phyloP scores from a whole-genome alignment of 2,797 vertebrate genomes.

The Sebastes baramenuke region DNA sequence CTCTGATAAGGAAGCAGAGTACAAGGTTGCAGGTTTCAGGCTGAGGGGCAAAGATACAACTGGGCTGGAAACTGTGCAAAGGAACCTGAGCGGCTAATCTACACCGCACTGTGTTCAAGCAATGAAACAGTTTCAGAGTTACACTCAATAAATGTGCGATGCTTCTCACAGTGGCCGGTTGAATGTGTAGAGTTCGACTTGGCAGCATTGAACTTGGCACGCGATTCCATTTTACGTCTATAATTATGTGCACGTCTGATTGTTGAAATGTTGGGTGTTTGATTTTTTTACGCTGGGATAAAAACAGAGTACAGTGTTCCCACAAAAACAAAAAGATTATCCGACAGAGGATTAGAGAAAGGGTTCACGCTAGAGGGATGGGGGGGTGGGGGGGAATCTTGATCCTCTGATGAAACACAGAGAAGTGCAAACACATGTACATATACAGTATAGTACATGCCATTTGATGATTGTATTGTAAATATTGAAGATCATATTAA shows the following conservation, averaged over 20 bases:
- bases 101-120: neutral
- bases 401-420: constrained; percentile 53
- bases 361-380: constrained; percentile 54
- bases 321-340: constrained; percentile 81
- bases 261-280: constrained; percentile 30
- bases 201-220: neutral
- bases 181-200: neutral
- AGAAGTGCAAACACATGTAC: constrained; percentile 24
- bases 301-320: constrained; percentile 54
- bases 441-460: neutral
- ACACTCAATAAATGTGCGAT: neutral
- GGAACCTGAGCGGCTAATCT: neutral
- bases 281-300: constrained; percentile 39
- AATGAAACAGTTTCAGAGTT: neutral
- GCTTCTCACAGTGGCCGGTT: neutral
- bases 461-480: neutral
- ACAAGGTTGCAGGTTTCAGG: constrained; percentile 10
- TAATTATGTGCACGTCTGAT: neutral
- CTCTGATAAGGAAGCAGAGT: constrained; percentile 10
- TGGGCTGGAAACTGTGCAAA: constrained; percentile 64
- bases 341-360: constrained; percentile 73
- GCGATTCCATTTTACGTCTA: neutral
- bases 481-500: neutral
- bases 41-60: constrained; percentile 32
- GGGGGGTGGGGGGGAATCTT: neutral